Evolutionary conservation across 1,140 invertebrate species (phyloP).

Genomic region (Drosophila sechellia): DNA sequence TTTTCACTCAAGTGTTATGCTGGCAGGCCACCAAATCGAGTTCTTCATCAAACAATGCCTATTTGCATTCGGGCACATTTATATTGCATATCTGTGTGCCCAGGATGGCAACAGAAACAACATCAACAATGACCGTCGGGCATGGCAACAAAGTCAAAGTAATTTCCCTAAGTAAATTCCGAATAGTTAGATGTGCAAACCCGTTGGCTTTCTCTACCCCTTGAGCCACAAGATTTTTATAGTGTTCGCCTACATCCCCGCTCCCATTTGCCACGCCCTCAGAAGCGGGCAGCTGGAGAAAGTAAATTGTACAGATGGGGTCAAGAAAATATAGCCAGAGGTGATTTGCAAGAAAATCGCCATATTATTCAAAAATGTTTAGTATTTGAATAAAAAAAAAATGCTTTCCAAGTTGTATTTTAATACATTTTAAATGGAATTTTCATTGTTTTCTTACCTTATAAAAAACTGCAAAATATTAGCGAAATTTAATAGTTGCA

Average conservation of each 20-base stretch:
- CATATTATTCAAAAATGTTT: no score
- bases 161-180: conserved; percentile 63
- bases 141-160: conserved; percentile 54
- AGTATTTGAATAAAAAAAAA: no score
- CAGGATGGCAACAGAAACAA: not conserved
- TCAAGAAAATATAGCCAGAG: not conserved
- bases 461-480: no score
- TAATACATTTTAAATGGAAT: not conserved
- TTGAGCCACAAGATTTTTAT: conserved; percentile 40
- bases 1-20: conserved; percentile 49
- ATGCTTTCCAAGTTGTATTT: no score
- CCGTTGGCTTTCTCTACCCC: conserved; percentile 26
- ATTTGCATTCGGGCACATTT: conserved; percentile 57
- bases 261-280: not conserved
- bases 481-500: not conserved
- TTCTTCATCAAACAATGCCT: conserved; percentile 50
- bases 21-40: conserved; percentile 28
- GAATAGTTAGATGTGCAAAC: conserved; percentile 39
- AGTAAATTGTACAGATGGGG: not conserved
- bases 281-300: not conserved
- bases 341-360: not conserved
- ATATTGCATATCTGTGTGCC: conserved; percentile 29
- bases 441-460: no score
- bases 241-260: conserved; percentile 5
- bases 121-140: conserved; percentile 26